Evolutionary conservation across 2,113 vertebrate genomes (phyloP).

Genomic region (Glaucomys volans): DNA sequence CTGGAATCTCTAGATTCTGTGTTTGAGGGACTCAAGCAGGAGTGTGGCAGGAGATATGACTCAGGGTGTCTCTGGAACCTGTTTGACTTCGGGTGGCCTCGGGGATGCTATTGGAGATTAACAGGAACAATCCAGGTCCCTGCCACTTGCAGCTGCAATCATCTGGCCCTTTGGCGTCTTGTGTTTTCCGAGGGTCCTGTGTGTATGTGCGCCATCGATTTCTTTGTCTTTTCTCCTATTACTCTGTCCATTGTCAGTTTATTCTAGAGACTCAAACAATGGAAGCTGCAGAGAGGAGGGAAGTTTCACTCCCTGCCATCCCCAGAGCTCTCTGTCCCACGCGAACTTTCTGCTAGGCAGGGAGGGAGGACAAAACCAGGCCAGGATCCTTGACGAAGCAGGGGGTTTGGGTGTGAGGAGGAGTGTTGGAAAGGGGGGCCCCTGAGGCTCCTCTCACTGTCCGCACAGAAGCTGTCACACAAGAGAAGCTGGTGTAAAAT

Average conservation of each 20-base stretch:
- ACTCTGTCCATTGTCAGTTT: not conserved
- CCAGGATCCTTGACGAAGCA: not conserved
- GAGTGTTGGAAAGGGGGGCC: not conserved
- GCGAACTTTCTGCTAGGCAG: not conserved
- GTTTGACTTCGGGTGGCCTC: not conserved
- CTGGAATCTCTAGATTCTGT: not conserved
- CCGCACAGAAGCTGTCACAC: not conserved
- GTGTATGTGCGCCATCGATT: not conserved
- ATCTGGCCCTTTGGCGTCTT: not conserved
- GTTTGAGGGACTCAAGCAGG: not conserved
- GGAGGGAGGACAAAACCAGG: not conserved
- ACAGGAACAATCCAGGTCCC: not conserved
- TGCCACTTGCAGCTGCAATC: not conserved
- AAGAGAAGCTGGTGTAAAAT: not conserved
- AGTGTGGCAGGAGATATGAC: not conserved
- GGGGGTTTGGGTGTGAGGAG: not conserved
- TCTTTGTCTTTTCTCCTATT: not conserved
- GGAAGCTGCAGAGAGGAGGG: not conserved
- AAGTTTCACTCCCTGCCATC: not conserved
- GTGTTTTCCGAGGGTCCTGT: not conserved
- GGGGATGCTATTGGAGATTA: accelerated
- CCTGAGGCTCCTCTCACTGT: accelerated
- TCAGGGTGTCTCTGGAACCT: not conserved
- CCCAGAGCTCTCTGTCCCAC: not conserved
- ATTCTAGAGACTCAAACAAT: no score